Evolutionary conservation across 2,888 invertebrate species (phyloP), one percentile per base, ranked within the genome.

Genomic region (Trileptium ribeirensis): DNA sequence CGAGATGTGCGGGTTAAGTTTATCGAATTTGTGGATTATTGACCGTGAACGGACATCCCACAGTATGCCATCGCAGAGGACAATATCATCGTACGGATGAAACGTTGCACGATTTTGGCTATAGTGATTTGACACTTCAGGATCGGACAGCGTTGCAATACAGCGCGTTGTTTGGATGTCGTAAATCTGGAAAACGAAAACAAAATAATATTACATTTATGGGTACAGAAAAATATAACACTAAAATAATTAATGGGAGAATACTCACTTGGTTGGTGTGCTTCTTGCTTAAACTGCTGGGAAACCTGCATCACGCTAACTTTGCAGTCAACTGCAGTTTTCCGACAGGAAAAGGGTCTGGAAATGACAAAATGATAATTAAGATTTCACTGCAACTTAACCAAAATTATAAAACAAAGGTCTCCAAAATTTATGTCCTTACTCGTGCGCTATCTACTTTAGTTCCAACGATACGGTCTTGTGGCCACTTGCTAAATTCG

Each of bases 1-100:
- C 87, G 95, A 97, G 81, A 96, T 92, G 67, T 94, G 94, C 88
- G 96, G 94, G 90, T 97, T 98, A 51, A 99, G 91, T 89, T 98
- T 98, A 90, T 99, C 99, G 88, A 99, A 95, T 89, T 97, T 97
- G 90, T 97, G 97, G 74, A 99, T 94, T 85, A 94, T 93, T 87
- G 93, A 94, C 33, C 94, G 86, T 0, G 93, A 92, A 85, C 93
- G 92, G 8, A 95, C 93, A 89, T 98, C 97, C 94, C 96, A 98
- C 0, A 98, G 90, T 0, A 97, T 96, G 67, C 98, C 97, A 89
- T 98, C 97, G 81, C 94, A 95, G 8, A 98, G 90, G n/a, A 98
- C 93, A 31, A 98, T 91, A 86, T 97, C 96, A 88, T 98, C 97
- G 0, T 94, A 93, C 79, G 94, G 95, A 89, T 94, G 95, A 89